Percentiles rank a stretch among this genome's conserved stretches.
These are phyloP conservation scores for Lacanobia wlatinum DNA, from an alignment of 2,888 invertebrate genomes.

Conservation along the genomic window DNA sequence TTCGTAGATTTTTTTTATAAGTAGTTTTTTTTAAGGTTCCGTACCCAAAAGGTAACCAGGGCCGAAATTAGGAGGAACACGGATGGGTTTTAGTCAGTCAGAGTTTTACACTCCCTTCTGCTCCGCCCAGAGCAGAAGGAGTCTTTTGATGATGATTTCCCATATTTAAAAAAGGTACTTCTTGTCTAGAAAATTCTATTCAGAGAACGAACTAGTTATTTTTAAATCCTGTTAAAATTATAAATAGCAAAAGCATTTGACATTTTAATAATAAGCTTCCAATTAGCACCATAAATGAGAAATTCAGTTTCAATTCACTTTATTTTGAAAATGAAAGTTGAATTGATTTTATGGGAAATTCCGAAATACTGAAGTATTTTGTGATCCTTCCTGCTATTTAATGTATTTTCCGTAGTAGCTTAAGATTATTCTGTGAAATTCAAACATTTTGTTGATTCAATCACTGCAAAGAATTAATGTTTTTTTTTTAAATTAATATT, in stretches of 20 bases:
- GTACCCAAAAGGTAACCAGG: too few relatives aligned
- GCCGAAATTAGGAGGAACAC: too few relatives aligned
- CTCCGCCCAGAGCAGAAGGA: too few relatives aligned
- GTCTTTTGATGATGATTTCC: too few relatives aligned
- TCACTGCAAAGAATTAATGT: background rate
- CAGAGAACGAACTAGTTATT: background rate
- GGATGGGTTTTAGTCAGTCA: too few relatives aligned
- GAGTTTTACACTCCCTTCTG: too few relatives aligned
- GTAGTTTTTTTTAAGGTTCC: too few relatives aligned
- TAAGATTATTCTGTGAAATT: background rate
- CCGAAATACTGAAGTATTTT: background rate
- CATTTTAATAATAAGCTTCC: slow-evolving; percentile 21
- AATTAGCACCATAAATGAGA: slow-evolving; percentile 11
- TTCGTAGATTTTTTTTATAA: too few relatives aligned
- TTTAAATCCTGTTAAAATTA: background rate
- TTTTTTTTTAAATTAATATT: too few relatives aligned
- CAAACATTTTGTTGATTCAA: background rate
- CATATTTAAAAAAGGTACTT: too few relatives aligned
- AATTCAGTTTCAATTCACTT: slow-evolving; percentile 5
- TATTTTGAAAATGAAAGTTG: background rate
- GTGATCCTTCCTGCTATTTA: background rate
- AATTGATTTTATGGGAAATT: background rate
- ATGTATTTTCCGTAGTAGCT: too few relatives aligned
- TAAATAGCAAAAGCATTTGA: slow-evolving; percentile 3
- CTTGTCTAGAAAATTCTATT: slow-evolving; percentile 3